Evolutionary conservation across 2,888 invertebrate genomes (phyloP).

Genomic region (Ophion ellenae): DNA sequence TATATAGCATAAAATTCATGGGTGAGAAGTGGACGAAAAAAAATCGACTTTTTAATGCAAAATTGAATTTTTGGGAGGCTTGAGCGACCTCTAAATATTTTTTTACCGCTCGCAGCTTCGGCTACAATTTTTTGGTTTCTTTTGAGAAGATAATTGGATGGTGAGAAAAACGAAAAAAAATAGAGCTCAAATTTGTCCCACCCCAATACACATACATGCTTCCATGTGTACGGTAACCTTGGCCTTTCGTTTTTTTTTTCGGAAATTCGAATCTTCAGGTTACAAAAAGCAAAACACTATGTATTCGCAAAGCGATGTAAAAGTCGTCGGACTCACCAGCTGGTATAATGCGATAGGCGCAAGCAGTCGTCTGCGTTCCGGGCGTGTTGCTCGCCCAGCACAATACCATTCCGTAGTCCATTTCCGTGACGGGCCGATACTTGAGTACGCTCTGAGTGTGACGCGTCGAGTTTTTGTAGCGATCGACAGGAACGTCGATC

Average conservation of each 20-base stretch:
- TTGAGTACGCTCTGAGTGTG: constrained; percentile 87
- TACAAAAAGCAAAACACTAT: not conserved
- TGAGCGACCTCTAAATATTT: too few relatives aligned
- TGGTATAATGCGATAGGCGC: constrained; percentile 90
- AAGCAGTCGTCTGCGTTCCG: constrained; percentile 90
- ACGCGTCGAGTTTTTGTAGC: constrained; percentile 86
- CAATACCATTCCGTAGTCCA: constrained; percentile 90
- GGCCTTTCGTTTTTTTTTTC: not conserved
- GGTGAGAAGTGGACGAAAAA: too few relatives aligned
- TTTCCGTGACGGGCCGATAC: constrained; percentile 90
- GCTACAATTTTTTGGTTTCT: too few relatives aligned
- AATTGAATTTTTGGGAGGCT: too few relatives aligned
- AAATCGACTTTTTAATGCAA: too few relatives aligned
- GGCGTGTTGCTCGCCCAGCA: constrained; percentile 91
- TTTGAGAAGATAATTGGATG: too few relatives aligned
- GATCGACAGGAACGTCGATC: constrained; percentile 89
- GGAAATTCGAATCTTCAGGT: not conserved
- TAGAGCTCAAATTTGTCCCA: too few relatives aligned
- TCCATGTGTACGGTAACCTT: too few relatives aligned
- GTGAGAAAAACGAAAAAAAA: too few relatives aligned
- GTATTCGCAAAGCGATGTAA: not conserved
- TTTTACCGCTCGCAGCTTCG: too few relatives aligned
- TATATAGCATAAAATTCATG: too few relatives aligned
- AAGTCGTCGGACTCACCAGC: constrained; percentile 83
- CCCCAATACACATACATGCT: too few relatives aligned